A percentile compares a stretch with the other conserved stretches of the same genome.
Conservation (phyloP, 30 jellyfish, hydroid and myxozoan genomes). For the Pseudorhiza aurosa region DNA sequence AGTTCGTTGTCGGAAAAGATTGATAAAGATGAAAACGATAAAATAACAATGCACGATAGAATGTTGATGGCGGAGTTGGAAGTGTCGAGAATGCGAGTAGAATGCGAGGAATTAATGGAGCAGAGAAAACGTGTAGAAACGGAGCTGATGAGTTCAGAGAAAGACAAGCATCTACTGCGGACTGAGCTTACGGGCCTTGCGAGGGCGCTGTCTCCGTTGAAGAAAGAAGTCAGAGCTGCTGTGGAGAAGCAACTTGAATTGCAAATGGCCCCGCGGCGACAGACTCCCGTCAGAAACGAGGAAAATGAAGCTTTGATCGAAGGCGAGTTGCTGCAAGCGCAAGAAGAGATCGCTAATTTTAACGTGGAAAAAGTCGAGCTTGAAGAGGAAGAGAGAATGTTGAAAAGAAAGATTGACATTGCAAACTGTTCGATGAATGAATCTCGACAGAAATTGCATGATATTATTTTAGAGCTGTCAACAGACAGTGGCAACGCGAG, state of each 20-base stretch:
- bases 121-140: conserved; percentile 76
- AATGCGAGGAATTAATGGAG: conserved; percentile 66
- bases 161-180: conserved; percentile 69
- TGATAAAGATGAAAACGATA: conserved; percentile 66
- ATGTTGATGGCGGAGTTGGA: conserved; percentile 98
- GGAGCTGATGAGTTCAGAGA: conserved; percentile 81
- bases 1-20: conserved; percentile 48
- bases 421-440: conserved; percentile 57
- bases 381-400: conserved; percentile 66
- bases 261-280: conserved; percentile 39
- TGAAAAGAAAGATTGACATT: conserved; percentile 57
- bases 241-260: conserved; percentile 71
- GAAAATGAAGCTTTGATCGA: conserved; percentile 35
- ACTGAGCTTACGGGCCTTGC: conserved; percentile 93
- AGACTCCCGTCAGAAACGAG: conserved; percentile 1
- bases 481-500: conserved; percentile 63
- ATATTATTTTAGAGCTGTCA: conserved; percentile 68
- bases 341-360: conserved; percentile 77
- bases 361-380: conserved; percentile 82
- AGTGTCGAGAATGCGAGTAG: conserved; percentile 88
- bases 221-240: conserved; percentile 91
- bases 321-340: conserved; percentile 55
- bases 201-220: conserved; percentile 95
- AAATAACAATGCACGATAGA: conserved; percentile 83
- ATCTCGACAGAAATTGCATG: conserved; percentile 71